These are phyloP conservation scores for Dryoscopus gambensis DNA, from an alignment of 2,113 vertebrate species.

Conservation along the genomic window DNA sequence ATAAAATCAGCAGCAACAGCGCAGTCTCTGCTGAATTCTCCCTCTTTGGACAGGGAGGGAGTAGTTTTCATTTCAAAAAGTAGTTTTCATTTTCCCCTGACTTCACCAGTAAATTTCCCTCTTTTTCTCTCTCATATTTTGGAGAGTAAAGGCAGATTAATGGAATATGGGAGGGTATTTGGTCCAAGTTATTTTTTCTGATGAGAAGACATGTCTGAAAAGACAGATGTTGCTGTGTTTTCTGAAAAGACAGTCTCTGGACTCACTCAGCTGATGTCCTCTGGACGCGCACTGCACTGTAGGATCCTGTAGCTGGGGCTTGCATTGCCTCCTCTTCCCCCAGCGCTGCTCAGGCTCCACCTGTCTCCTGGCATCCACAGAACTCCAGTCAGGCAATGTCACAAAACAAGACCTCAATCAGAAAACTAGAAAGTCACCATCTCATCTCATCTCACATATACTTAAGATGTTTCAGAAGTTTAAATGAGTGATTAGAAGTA, in stretches of 20 bases:
- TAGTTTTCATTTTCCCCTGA: neutral
- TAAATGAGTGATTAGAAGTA: neutral
- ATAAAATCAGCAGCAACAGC: neutral
- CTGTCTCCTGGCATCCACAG: neutral
- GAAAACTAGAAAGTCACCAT: neutral
- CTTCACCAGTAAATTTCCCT: neutral
- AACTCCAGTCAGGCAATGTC: neutral
- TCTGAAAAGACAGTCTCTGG: neutral
- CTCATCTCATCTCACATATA: neutral
- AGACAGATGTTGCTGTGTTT: neutral
- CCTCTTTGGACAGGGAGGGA: neutral
- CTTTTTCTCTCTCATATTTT: neutral
- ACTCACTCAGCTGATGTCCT: neutral
- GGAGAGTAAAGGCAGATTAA: neutral
- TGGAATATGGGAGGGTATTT: fast-evolving
- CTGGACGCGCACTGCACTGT: fast-evolving
- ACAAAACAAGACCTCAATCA: fast-evolving
- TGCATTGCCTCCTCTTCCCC: neutral
- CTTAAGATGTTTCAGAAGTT: neutral
- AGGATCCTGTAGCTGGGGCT: neutral
- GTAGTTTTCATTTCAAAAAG: no score
- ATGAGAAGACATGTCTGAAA: neutral
- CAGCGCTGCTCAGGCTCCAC: neutral
- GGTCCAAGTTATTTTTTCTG: neutral
- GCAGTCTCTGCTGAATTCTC: neutral